A percentile compares a stretch with the other conserved stretches of the same genome.
phyloP scores from a whole-genome alignment of 2,888 invertebrate species.

The Amiota minor region DNA sequence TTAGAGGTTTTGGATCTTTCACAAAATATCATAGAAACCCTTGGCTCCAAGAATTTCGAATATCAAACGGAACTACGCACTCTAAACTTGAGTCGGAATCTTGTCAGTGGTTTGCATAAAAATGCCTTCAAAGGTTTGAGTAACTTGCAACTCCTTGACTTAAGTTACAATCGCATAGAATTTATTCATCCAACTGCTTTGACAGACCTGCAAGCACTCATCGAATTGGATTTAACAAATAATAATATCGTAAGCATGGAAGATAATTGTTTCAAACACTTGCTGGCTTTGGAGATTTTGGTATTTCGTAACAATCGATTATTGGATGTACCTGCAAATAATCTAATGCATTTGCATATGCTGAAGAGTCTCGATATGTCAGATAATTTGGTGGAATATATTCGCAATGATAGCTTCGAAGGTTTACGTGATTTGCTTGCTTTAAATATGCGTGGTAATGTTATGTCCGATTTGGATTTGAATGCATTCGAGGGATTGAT shows the following conservation, averaged over 20 bases:
- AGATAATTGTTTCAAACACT: constrained; percentile 80
- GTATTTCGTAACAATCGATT: constrained; percentile 86
- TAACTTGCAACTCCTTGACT: constrained; percentile 79
- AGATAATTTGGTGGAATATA: constrained; percentile 83
- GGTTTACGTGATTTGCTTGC: constrained; percentile 81
- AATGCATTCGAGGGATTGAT: constrained; percentile 84
- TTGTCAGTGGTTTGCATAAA: constrained; percentile 81
- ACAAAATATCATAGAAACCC: constrained; percentile 83
- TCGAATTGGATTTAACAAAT: constrained; percentile 83
- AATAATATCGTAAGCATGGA: constrained; percentile 85
- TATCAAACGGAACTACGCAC: constrained; percentile 82
- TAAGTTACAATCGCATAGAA: constrained; percentile 85
- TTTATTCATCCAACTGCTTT: constrained; percentile 84
- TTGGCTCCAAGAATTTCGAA: constrained; percentile 88
- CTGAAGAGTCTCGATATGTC: constrained; percentile 84
- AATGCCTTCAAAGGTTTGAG: constrained; percentile 84
- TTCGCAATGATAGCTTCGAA: constrained; percentile 83
- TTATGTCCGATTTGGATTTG: constrained; percentile 81
- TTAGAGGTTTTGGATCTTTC: constrained; percentile 87
- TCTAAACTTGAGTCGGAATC: constrained; percentile 85
- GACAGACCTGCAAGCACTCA: constrained; percentile 82
- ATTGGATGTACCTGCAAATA: constrained; percentile 82
- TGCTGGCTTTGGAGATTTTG: constrained; percentile 81
- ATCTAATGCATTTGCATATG: constrained; percentile 79
- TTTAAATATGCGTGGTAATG: constrained; percentile 83